phyloP scores from a whole-genome alignment of 2,797 vertebrate species.

The Alectoris magna region DNA sequence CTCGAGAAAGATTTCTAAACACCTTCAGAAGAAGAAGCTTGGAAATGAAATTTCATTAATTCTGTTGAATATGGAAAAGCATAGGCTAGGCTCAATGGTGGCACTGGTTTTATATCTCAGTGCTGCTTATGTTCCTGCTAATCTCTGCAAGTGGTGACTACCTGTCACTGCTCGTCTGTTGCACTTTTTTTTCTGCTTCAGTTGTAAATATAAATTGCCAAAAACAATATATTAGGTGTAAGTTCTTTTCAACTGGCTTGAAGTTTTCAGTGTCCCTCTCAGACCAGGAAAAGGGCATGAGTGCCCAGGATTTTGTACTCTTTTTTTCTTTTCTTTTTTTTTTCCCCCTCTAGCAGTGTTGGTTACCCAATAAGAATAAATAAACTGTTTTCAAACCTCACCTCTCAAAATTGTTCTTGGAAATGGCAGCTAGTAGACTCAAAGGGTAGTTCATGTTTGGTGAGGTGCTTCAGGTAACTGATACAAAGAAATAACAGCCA shows the following conservation, averaged over 20 bases:
- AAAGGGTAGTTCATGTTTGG: neutral
- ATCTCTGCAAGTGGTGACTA: neutral
- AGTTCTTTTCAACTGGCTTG: neutral
- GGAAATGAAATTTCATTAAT: neutral
- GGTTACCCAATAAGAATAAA: neutral
- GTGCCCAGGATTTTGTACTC: neutral
- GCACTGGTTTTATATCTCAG: neutral
- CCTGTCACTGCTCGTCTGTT: neutral
- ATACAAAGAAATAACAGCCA: slow-evolving; percentile 7
- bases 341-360: neutral
- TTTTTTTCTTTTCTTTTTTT: neutral
- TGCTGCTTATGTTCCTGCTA: neutral
- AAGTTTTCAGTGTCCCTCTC: neutral
- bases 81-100: neutral
- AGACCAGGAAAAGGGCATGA: neutral
- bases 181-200: neutral
- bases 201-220: neutral
- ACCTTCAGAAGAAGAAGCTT: neutral
- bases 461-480: neutral
- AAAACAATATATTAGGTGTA: too few relatives aligned
- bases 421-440: neutral
- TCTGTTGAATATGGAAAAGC: neutral
- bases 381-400: neutral
- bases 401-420: neutral
- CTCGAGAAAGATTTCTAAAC: neutral